phyloP scores from a whole-genome alignment of 2,888 invertebrate species.

The Pegoplata infirma region DNA sequence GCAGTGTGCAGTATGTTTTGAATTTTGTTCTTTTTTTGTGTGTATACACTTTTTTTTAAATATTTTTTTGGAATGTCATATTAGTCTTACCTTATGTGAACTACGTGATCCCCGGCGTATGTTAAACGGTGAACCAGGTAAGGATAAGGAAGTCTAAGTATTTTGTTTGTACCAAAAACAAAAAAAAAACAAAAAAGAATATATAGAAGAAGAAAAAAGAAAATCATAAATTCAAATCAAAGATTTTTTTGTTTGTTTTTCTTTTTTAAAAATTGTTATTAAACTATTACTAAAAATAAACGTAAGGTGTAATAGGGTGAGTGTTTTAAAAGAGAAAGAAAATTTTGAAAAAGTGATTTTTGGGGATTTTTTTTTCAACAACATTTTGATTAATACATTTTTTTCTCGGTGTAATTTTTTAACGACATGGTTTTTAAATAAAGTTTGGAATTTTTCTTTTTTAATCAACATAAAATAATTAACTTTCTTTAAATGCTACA shows the following conservation, averaged over 20 bases:
- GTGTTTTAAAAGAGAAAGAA: slow-evolving; percentile 28
- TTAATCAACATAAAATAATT: slow-evolving; percentile 8
- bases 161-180: slow-evolving; percentile 69
- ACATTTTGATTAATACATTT: slow-evolving; percentile 8
- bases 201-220: slow-evolving; percentile 69
- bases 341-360: slow-evolving; percentile 17
- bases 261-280: slow-evolving; percentile 28
- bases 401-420: background rate
- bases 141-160: slow-evolving; percentile 93
- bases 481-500: background rate
- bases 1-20: slow-evolving; percentile 27
- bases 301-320: slow-evolving; percentile 37
- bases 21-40: slow-evolving; percentile 13
- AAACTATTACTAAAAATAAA: slow-evolving; percentile 43
- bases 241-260: slow-evolving; percentile 53
- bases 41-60: background rate
- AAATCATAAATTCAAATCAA: slow-evolving; percentile 70
- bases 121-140: slow-evolving; percentile 98
- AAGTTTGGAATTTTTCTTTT: background rate
- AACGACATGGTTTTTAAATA: background rate
- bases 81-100: slow-evolving; percentile 84
- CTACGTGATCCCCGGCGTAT: slow-evolving; percentile 92
- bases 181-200: slow-evolving; percentile 66
- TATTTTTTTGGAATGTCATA: slow-evolving; percentile 38
- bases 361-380: slow-evolving; percentile 16